Evolutionary conservation across 2,113 vertebrate species (phyloP).

Genomic region (Holacanthus passer): DNA sequence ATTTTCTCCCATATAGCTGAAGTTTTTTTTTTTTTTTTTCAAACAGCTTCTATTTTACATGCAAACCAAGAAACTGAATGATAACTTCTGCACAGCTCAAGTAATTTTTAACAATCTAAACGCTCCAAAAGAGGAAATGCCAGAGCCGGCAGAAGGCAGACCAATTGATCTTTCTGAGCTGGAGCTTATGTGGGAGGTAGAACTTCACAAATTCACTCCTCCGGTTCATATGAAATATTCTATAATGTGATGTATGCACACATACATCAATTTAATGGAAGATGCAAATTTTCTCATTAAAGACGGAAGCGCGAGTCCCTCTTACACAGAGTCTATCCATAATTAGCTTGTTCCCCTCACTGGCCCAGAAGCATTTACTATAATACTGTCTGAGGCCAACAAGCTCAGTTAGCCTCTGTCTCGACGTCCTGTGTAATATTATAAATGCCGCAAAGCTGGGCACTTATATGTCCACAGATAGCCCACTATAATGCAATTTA

Average conservation of each 20-base stretch:
- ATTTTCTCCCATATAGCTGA: conserved; percentile 15
- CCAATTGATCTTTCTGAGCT: conserved; percentile 59
- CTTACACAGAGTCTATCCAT: conserved; percentile 71
- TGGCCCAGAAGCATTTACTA: conserved; percentile 73
- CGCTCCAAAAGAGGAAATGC: conserved; percentile 55
- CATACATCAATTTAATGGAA: conserved; percentile 87
- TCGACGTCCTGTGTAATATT: conserved; percentile 14
- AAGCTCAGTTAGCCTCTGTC: conserved; percentile 63
- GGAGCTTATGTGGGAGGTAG: conserved; percentile 67
- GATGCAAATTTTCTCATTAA: conserved; percentile 87
- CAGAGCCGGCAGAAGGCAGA: conserved; percentile 28
- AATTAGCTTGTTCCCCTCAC: conserved; percentile 77
- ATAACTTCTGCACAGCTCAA: conserved; percentile 37
- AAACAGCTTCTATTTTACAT: conserved; percentile 26
- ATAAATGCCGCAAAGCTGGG: conserved; percentile 52
- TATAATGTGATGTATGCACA: conserved; percentile 74
- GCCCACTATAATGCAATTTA: conserved; percentile 19
- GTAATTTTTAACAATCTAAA: conserved; percentile 50
- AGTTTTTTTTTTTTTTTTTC: too few relatives aligned
- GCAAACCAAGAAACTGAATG: conserved; percentile 14
- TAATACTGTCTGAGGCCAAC: conserved; percentile 67
- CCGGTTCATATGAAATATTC: conserved; percentile 71
- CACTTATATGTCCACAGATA: conserved; percentile 31
- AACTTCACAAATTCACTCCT: conserved; percentile 72
- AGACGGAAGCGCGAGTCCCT: conserved; percentile 69